Conservation (phyloP, 2,797 vertebrate species). For the Myiothlypis chrysogaster region DNA sequence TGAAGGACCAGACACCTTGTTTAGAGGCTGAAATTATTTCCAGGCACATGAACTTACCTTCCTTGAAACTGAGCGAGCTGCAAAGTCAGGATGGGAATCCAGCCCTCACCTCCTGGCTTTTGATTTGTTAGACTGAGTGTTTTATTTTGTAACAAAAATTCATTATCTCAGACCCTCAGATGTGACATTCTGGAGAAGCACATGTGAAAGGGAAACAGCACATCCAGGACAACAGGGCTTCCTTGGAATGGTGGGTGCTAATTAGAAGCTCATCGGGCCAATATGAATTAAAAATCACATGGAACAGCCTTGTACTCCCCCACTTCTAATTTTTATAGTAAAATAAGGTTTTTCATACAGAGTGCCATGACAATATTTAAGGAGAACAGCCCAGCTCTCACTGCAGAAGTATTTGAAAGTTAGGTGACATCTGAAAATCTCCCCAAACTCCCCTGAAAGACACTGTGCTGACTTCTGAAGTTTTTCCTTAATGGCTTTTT, state of each 20-base stretch:
- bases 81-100: background rate
- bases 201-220: fast-evolving
- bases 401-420: background rate
- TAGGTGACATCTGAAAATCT: background rate
- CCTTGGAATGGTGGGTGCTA: background rate
- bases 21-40: background rate
- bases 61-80: fast-evolving
- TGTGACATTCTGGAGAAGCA: background rate
- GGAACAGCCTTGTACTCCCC: background rate
- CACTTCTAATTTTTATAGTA: background rate
- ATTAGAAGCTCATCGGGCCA: background rate
- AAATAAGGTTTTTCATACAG: background rate
- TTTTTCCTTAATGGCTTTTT: background rate
- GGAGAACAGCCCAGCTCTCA: background rate
- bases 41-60: background rate
- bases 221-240: fast-evolving
- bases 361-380: background rate
- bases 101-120: background rate
- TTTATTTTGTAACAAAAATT: background rate
- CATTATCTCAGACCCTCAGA: background rate
- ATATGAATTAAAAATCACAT: background rate
- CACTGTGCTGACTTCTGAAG: background rate
- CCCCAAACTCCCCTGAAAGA: background rate
- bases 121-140: background rate
- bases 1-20: background rate